Percentiles rank a stretch among this genome's conserved stretches.
Conservation (phyloP, 2,113 vertebrate species). For the Marcusenius ussheri region DNA sequence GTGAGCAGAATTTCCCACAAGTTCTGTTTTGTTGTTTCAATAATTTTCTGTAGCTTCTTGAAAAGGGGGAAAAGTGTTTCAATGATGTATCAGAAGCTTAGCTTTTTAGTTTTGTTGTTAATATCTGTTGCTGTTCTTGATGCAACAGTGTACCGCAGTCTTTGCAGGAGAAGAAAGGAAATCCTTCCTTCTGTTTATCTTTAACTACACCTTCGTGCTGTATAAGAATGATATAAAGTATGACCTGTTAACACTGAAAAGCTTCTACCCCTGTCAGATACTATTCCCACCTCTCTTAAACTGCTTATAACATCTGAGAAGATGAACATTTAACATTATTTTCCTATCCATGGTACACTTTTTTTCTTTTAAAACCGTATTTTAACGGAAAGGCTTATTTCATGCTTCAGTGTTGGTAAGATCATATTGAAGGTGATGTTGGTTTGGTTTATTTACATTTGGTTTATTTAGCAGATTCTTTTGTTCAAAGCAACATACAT, state of each 20-base stretch:
- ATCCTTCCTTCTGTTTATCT: background rate
- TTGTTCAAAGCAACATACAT: background rate
- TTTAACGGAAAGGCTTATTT: background rate
- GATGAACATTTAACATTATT: background rate
- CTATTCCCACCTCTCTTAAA: background rate
- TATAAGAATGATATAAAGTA: background rate
- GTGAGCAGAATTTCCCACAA: background rate
- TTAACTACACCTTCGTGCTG: background rate
- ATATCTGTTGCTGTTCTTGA: background rate
- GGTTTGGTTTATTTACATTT: background rate
- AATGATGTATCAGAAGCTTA: background rate
- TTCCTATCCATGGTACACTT: background rate
- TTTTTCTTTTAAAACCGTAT: background rate
- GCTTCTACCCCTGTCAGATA: background rate
- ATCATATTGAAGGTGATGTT: background rate
- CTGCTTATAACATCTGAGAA: background rate
- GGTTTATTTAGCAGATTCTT: background rate
- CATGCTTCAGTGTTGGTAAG: background rate
- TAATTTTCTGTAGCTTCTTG: background rate
- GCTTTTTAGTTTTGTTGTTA: background rate
- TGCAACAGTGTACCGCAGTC: background rate
- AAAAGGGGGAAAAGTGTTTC: background rate
- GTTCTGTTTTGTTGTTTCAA: background rate
- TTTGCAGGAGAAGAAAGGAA: background rate
- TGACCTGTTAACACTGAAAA: background rate